phyloP scores from a whole-genome alignment of 2,113 vertebrate genomes.

The Polypterus bichir region DNA sequence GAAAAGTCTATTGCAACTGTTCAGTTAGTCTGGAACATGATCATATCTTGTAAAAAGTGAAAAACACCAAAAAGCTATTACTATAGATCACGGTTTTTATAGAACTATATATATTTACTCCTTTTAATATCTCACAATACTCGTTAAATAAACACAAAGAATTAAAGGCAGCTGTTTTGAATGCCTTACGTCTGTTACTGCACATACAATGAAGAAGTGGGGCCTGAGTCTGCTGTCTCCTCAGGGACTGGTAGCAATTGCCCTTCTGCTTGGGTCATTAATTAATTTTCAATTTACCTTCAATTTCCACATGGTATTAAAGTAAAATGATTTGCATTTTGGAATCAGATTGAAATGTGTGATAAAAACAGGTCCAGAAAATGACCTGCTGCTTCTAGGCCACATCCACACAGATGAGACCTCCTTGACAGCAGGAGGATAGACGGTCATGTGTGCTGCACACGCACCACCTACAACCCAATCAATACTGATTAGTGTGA shows the following conservation, averaged over 20 bases:
- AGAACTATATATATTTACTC: too few species aligned
- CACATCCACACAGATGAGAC: slow-evolving; percentile 17
- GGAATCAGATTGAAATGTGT: slow-evolving; percentile 28
- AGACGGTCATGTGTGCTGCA: not conserved
- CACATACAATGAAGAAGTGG: slow-evolving; percentile 18
- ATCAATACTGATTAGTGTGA: slow-evolving; percentile 66
- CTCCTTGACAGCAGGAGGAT: slow-evolving; percentile 4
- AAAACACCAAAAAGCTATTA: too few species aligned
- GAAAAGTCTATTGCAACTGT: too few species aligned
- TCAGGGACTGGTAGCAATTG: slow-evolving; percentile 29
- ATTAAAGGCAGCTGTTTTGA: slow-evolving; percentile 9
- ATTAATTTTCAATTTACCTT: slow-evolving; percentile 44
- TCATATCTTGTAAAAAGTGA: too few species aligned
- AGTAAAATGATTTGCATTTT: slow-evolving; percentile 38
- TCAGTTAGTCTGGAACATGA: too few species aligned
- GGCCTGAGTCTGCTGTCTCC: slow-evolving; percentile 30
- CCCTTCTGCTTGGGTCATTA: slow-evolving; percentile 42
- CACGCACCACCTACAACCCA: slow-evolving; percentile 2
- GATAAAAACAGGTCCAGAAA: slow-evolving; percentile 17
- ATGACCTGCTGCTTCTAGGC: slow-evolving; percentile 14
- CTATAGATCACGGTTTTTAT: too few species aligned
- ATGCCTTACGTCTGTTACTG: slow-evolving; percentile 17
- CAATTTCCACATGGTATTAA: slow-evolving; percentile 21
- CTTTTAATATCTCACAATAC: too few species aligned
- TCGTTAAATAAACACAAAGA: too few species aligned